These are phyloP conservation scores for Ichneumoninae sp. DNA, from an alignment of 2,888 invertebrate genomes.

Conservation along the genomic window DNA sequence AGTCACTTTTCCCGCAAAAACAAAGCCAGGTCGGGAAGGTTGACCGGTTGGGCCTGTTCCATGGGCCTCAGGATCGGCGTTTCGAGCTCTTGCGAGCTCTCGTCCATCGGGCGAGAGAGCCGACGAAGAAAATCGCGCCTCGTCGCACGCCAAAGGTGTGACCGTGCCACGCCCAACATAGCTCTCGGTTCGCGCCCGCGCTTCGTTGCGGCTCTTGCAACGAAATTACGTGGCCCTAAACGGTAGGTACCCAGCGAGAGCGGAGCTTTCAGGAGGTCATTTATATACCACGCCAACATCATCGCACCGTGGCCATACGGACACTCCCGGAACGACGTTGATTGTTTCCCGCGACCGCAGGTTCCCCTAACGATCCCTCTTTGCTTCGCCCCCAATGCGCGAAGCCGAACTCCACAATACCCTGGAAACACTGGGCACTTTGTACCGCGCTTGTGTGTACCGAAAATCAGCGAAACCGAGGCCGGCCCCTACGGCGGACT, in stretches of 20 bases:
- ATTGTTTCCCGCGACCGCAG: conserved; percentile 70
- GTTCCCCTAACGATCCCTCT: conserved; percentile 67
- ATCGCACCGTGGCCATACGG: conserved; percentile 28
- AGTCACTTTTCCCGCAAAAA: conserved; percentile 65
- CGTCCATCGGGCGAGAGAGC: conserved; percentile 66
- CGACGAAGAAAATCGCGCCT: conserved; percentile 70
- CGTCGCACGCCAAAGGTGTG: conserved; percentile 78
- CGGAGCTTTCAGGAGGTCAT: conserved; percentile 64
- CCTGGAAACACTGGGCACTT: not conserved
- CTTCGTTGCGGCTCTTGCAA: conserved; percentile 71
- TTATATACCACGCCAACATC: conserved; percentile 52
- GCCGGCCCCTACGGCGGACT: conserved; percentile 10
- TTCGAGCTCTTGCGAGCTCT: conserved; percentile 14
- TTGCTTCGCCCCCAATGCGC: conserved; percentile 20
- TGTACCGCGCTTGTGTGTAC: conserved; percentile 24
- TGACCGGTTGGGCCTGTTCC: conserved; percentile 24
- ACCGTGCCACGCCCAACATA: conserved; percentile 78
- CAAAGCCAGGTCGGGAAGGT: conserved; percentile 47
- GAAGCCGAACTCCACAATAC: not conserved
- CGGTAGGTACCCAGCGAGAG: conserved; percentile 58
- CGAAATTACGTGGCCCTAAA: conserved; percentile 78
- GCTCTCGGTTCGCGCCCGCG: conserved; percentile 54
- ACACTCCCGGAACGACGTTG: conserved; percentile 61
- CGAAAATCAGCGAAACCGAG: conserved; percentile 63
- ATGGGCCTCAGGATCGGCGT: conserved; percentile 3